These are phyloP conservation scores for Parambassis ranga DNA, from an alignment of 2,797 vertebrate genomes.

Conservation along the genomic window DNA sequence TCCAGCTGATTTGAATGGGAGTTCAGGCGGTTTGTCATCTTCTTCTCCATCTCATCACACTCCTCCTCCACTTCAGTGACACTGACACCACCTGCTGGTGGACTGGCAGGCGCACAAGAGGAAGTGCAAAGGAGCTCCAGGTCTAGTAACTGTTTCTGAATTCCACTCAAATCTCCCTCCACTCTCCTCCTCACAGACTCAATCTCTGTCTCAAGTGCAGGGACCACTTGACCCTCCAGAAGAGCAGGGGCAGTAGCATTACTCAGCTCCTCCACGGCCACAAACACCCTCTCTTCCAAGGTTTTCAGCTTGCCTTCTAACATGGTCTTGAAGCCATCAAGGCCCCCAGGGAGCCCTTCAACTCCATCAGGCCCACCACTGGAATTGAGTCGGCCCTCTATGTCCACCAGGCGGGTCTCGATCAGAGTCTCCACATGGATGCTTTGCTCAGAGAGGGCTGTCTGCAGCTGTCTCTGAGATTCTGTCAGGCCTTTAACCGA, in stretches of 20 bases:
- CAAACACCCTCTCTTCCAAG: slow-evolving; percentile 88
- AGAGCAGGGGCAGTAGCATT: slow-evolving; percentile 78
- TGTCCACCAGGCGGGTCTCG: slow-evolving; percentile 84
- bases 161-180: slow-evolving; percentile 80
- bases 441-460: slow-evolving; percentile 78
- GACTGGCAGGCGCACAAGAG: slow-evolving; percentile 79
- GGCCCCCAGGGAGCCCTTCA: slow-evolving; percentile 64
- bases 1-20: slow-evolving; percentile 80
- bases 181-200: slow-evolving; percentile 80
- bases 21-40: slow-evolving; percentile 84
- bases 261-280: slow-evolving; percentile 85
- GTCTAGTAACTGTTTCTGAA: slow-evolving; percentile 86
- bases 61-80: slow-evolving; percentile 54
- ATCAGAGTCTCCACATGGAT: slow-evolving; percentile 81
- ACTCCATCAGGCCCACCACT: slow-evolving; percentile 68
- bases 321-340: slow-evolving; percentile 84
- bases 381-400: slow-evolving; percentile 85
- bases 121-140: slow-evolving; percentile 91
- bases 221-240: slow-evolving; percentile 85
- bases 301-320: slow-evolving; percentile 91
- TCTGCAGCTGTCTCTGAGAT: slow-evolving; percentile 84
- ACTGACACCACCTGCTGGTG: slow-evolving; percentile 73
- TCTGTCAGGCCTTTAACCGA: slow-evolving; percentile 87
- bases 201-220: slow-evolving; percentile 86
- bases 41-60: slow-evolving; percentile 76